phyloP scores from a whole-genome alignment of 1,140 invertebrate genomes.

The Bombus consobrinus region DNA sequence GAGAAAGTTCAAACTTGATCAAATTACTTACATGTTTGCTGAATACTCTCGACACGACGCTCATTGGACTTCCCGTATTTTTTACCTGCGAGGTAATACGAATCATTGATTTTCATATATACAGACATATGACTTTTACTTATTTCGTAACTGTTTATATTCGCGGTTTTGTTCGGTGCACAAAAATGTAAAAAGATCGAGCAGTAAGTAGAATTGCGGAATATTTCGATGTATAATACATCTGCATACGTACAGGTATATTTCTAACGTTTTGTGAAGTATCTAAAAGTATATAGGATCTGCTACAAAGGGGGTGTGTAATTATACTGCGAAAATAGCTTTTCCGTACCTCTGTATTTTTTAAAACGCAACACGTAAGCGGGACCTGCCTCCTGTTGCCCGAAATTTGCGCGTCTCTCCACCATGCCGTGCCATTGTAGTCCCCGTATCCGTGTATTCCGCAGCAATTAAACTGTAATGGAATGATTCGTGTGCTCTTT shows the following conservation, averaged over 20 bases:
- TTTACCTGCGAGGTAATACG: constrained; percentile 69
- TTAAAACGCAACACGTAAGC: constrained; percentile 82
- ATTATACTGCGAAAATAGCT: neutral
- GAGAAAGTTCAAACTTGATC: neutral
- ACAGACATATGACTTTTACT: neutral
- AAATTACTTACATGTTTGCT: constrained; percentile 76
- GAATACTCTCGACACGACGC: constrained; percentile 79
- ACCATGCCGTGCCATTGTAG: constrained; percentile 83
- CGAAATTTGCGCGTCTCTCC: constrained; percentile 75
- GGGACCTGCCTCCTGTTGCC: constrained; percentile 77
- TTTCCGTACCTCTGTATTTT: constrained; percentile 75
- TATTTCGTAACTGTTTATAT: neutral
- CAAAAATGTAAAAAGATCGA: neutral
- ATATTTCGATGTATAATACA: neutral
- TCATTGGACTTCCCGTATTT: constrained; percentile 81
- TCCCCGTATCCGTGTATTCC: constrained; percentile 82
- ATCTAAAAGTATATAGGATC: too few species aligned
- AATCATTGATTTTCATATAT: neutral
- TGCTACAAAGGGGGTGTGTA: too few species aligned
- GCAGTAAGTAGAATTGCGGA: neutral
- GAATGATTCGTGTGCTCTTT: constrained; percentile 52
- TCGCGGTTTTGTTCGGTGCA: too few species aligned
- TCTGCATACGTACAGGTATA: too few species aligned
- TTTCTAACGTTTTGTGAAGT: too few species aligned
- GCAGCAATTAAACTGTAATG: constrained; percentile 84